Evolutionary conservation across 2,888 invertebrate genomes (phyloP), one percentile per base, ranked within the genome.

Genomic region (Mylabris sibirica): DNA sequence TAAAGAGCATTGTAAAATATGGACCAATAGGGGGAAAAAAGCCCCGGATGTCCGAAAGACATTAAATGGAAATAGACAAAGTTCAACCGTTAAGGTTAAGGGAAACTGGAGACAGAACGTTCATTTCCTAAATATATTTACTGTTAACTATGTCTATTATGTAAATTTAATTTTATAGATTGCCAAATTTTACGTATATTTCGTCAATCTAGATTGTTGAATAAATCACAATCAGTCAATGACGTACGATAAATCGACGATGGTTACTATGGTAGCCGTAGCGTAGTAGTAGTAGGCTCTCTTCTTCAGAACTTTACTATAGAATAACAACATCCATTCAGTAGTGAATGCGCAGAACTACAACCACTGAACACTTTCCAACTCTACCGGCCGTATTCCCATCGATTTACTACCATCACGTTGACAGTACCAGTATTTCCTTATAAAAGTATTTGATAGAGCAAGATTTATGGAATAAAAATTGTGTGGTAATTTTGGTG

Each of bases 311-410:
- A 63, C 60, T 41, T 59, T 66, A 57, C 57, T 49, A 49, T 12
- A 44, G 12, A n/a, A 49, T 49, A 22, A 9, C 11, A 22, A 9
- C 11, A 49, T 57, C 57, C 65, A 66, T 65, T 69, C 63, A 66
- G 66, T 69, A 66, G 53, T 66, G 69, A 69, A 63, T 69, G 69
- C 69, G 69, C 69, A 69, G 63, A 69, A 69, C 60, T 49, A 57
- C n/a, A 53, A 49, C 44, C 41, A 38, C 22, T 24, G 8, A 38
- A 38, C 44, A 44, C 17, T 17, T 17, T 44, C 17, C 17, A 44
- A 17, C 57, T 12, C 57, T 57, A 11, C 14, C 26, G 24, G 6
- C 11, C 26, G n/a, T 11, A 26, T 24, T 24, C 11, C 57, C 57
- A 57, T 57, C 26, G 57, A 57, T 26, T 26, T 24, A 57, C 57